phyloP scores from a whole-genome alignment of 2,888 invertebrate species.

The Sisyra terminalis region DNA sequence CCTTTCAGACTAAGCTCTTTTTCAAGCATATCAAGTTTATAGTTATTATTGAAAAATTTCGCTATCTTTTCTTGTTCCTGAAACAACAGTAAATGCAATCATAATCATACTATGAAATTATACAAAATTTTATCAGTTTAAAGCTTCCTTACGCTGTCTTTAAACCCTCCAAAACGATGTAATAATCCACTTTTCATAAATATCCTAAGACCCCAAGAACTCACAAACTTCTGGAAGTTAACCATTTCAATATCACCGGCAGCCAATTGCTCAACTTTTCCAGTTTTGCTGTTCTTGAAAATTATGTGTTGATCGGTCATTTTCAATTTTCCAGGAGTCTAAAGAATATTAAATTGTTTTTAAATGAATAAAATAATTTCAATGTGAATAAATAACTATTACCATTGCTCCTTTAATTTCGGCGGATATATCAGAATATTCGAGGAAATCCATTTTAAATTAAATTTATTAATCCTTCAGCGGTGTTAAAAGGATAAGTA shows the following conservation, averaged over 20 bases:
- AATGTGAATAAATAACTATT: constrained; percentile 17
- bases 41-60: constrained; percentile 71
- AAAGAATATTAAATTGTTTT: constrained; percentile 15
- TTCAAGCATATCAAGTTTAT: constrained; percentile 73
- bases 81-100: constrained; percentile 13
- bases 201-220: constrained; percentile 76
- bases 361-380: background rate
- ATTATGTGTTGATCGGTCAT: constrained; percentile 78
- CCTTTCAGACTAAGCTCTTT: constrained; percentile 90
- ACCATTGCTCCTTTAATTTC: constrained; percentile 83
- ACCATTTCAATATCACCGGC: constrained; percentile 75
- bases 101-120: constrained; percentile 2
- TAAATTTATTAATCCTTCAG: too few species aligned
- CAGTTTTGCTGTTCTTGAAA: constrained; percentile 92
- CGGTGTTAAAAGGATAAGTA: too few species aligned
- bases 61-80: constrained; percentile 87
- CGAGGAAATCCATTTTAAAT: constrained; percentile 60
- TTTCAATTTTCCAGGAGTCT: constrained; percentile 86
- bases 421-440: constrained; percentile 70
- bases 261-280: constrained; percentile 83
- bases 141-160: constrained; percentile 50
- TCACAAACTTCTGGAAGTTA: constrained; percentile 84
- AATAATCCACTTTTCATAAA: constrained; percentile 79
- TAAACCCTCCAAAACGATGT: constrained; percentile 87
- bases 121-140: constrained; percentile 12